These are phyloP conservation scores for Spialia ferax DNA, from an alignment of 2,888 invertebrate species.

Conservation along the genomic window DNA sequence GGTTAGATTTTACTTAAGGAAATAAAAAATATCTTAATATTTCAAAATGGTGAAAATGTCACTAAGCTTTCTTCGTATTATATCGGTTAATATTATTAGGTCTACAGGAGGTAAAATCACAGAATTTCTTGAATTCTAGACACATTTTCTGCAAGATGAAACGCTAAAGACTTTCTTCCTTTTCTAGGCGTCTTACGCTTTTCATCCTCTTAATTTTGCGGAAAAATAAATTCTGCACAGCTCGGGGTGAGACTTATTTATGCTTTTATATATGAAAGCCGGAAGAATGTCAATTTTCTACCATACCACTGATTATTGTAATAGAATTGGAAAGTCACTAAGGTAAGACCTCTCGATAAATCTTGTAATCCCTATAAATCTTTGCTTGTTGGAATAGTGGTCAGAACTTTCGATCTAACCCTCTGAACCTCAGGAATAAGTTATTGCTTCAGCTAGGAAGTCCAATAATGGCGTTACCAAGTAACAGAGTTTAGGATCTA, in stretches of 20 bases:
- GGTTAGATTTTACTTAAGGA: too few species aligned
- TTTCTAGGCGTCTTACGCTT: background rate
- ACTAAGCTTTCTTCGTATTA: background rate
- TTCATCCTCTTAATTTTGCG: slow-evolving; percentile 15
- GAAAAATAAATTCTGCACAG: slow-evolving; percentile 13
- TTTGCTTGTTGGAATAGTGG: slow-evolving; percentile 31
- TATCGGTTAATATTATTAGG: too few species aligned
- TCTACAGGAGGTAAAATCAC: background rate
- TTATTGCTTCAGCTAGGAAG: slow-evolving; percentile 32
- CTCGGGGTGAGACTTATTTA: background rate
- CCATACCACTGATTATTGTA: slow-evolving; percentile 13
- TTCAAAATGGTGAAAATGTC: too few species aligned
- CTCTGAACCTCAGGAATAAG: slow-evolving; percentile 27
- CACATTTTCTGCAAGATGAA: slow-evolving; percentile 4
- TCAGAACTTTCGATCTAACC: slow-evolving; percentile 25
- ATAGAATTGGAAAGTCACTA: slow-evolving; percentile 24
- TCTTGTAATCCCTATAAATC: slow-evolving; percentile 37
- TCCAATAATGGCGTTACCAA: slow-evolving; percentile 23
- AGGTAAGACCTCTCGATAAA: slow-evolving; percentile 27
- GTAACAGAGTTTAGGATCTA: slow-evolving; percentile 2
- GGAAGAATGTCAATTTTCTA: too few species aligned
- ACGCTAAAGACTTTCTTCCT: background rate
- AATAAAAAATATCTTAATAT: too few species aligned
- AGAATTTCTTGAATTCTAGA: background rate
- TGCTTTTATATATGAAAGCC: too few species aligned